Percentiles rank a stretch among this genome's conserved stretches.
These are phyloP conservation scores for Pollachius pollachius DNA, from an alignment of 2,113 vertebrate genomes.

Conservation along the genomic window DNA sequence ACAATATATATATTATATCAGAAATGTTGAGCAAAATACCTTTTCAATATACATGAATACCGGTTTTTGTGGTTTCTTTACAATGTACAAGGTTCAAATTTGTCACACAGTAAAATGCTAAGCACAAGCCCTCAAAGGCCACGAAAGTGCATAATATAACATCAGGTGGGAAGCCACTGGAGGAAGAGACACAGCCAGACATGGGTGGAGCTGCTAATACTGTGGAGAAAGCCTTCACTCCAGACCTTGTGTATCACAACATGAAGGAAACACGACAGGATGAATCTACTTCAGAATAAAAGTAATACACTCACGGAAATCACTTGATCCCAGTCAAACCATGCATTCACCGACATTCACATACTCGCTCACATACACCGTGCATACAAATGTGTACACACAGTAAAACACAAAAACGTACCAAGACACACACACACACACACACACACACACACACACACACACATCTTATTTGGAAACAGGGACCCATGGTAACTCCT, in stretches of 20 bases:
- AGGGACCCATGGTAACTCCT: no score
- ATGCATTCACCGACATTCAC: constrained; percentile 23
- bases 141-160: constrained; percentile 84
- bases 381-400: constrained; percentile 1
- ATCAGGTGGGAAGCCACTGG: constrained; percentile 75
- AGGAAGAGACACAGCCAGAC: constrained; percentile 36
- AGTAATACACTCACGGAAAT: no score
- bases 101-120: constrained; percentile 63
- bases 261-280: constrained; percentile 34
- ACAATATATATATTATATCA: constrained; percentile 71
- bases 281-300: no score
- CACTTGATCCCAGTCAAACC: no score
- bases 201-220: constrained; percentile 8
- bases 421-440: background rate
- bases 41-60: constrained; percentile 72
- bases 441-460: constrained; percentile 8
- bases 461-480: no score
- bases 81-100: constrained; percentile 65
- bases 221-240: constrained; percentile 8
- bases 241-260: constrained; percentile 21
- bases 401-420: constrained; percentile 2
- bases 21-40: constrained; percentile 73
- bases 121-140: constrained; percentile 75
- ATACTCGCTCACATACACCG: constrained; percentile 2
- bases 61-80: constrained; percentile 38